Evolutionary conservation across 2,797 vertebrate genomes (phyloP), one percentile per base, ranked within the genome.

Genomic region (Varecia variegata): DNA sequence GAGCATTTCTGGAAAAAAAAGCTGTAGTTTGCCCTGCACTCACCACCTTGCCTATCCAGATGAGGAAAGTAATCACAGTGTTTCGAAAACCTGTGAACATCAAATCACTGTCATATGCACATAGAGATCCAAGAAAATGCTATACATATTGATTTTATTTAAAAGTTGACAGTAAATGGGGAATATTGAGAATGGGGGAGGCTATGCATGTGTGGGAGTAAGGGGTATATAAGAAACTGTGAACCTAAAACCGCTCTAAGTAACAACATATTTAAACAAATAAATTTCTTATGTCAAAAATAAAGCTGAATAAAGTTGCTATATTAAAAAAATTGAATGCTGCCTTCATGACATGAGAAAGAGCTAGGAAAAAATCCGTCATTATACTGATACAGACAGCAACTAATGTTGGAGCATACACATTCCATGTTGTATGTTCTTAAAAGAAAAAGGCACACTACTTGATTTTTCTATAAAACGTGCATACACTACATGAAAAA

Each of bases 391-490:
- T 73, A 67, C 9, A 82, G 30, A 92, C 14, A 86, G 9, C 15
- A 58, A 40, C 23, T 87, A 79, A 83, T 50, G 25, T n/a, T 92
- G 1, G 4, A 81, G 12, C 17, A 30, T 45, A 30, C 1, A 18
- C 43, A 65, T 71, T 70, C 74, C 30, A 38, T 76, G 32, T 50
- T 70, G 76, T 73, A 92, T 27, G 9, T 87, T 96, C 79, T 62
- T 62, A 54, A 95, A 54, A 85, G 40, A 91, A 93, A 95, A 95
- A 96, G 88, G 73, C 54, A 77, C 43, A 74, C 38, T 89, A 43
- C 54, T 96, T 97, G 94, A 89, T 97, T 94, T 97, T 97, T 97
- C 94, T 94, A 95, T 97, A 97, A 96, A 97, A 97, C 58, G 93
- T 97, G 68, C 56, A 47, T 96, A 82, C 13, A 47, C 56, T 95